Percentiles rank a stretch among this genome's conserved stretches.
Conservation (phyloP, 2,113 vertebrate species). For the Mixornis gularis region DNA sequence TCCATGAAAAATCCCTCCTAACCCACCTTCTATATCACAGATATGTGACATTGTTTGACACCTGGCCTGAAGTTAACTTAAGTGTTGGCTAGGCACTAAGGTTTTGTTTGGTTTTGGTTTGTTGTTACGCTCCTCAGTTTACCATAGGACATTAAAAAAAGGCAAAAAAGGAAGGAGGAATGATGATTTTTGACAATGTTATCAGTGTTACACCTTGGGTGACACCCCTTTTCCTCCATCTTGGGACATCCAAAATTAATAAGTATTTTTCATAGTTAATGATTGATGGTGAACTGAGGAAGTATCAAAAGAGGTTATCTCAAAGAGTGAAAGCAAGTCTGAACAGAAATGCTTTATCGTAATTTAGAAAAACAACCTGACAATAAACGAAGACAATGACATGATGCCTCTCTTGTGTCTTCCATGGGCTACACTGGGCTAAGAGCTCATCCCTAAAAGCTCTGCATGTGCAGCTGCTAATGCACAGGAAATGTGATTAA, state of each 20-base stretch:
- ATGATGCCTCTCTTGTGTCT: neutral
- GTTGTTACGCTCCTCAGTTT: neutral
- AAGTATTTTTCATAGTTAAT: neutral
- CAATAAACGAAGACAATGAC: neutral
- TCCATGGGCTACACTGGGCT: neutral
- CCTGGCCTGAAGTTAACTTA: neutral
- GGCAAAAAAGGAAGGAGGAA: neutral
- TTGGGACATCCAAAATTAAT: neutral
- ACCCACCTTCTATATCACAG: neutral
- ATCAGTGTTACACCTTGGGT: neutral
- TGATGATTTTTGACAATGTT: neutral
- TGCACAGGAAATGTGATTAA: constrained; percentile 88
- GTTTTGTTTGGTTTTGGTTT: neutral
- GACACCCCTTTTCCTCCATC: neutral
- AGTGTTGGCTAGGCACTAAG: neutral
- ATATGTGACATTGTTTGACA: neutral
- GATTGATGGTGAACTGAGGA: neutral
- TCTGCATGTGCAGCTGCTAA: constrained; percentile 77
- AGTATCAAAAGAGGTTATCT: neutral
- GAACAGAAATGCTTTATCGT: constrained; percentile 3
- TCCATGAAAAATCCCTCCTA: neutral
- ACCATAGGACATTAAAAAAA: neutral
- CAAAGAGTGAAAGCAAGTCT: neutral
- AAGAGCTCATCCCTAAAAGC: constrained; percentile 71
- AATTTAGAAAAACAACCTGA: neutral